Evolutionary conservation across 2,113 vertebrate genomes (phyloP), one percentile per base, ranked within the genome.

Genomic region (Macrotus californicus): DNA sequence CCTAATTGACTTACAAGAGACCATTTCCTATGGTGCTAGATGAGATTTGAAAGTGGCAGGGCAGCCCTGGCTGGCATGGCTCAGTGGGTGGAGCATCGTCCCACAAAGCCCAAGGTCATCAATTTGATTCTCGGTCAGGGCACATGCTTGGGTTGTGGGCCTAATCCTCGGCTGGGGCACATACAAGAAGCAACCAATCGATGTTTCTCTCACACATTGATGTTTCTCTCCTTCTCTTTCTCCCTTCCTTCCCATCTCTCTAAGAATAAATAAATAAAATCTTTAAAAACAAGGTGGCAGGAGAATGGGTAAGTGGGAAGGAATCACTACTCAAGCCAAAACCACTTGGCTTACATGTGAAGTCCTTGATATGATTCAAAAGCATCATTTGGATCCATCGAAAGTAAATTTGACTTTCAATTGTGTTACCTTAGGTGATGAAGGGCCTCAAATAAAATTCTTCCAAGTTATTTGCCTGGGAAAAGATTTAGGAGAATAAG

Each of bases 401-500:
- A 82, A 91, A 83, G 50, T 73, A 82, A 41, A 52, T 79, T 73
- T 85, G 64, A 85, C 36, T 93, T 96, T 94, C 21, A 82, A 4
- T 52, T 90, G 36, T 87, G 48, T 76, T 6, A 52, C 34, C 26
- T 70, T 80, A 92, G 22, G 52, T 76, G 80, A 95, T 39, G 29
- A 90, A 87, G 48, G 18, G 16, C 3, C n/a, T 82, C 73, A 86
- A 80, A 77, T 59, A 77, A 86, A 82, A 84, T 87, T 64, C 46
- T 84, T 48, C 41, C 26, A 56, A 15, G 79, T 84, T 96, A 61
- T 87, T 89, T 93, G 80, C 48, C 87, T 88, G 56, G 39, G 87
- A 56, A 94, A 95, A 92, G 15, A 79, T 95, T 91, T 94, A 89
- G n/a, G 48, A 93, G 91, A 93, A 85, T 90, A 52, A 83, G 36